phyloP scores from a whole-genome alignment of 2,113 vertebrate genomes.

The Phainopepla nitens region DNA sequence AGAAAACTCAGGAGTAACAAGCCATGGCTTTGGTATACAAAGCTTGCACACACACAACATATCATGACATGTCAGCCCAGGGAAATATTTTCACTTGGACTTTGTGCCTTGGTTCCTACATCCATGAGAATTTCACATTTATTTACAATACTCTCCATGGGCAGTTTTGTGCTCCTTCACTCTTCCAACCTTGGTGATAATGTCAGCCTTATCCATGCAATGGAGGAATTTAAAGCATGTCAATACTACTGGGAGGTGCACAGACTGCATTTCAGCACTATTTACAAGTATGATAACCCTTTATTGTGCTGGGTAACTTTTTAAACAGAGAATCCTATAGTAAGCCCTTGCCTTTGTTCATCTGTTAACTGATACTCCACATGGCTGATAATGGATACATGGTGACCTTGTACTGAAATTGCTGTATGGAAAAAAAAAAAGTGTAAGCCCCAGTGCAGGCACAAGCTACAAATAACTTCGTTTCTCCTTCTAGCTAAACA shows the following conservation, averaged over 20 bases:
- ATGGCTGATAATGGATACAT: constrained; percentile 27
- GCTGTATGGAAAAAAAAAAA: background rate
- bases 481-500: background rate
- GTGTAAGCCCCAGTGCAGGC: background rate
- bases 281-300: constrained; percentile 54
- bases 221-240: constrained; percentile 38
- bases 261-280: constrained; percentile 5
- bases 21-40: background rate
- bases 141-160: background rate
- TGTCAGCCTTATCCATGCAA: constrained; percentile 2
- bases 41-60: background rate
- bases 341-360: constrained; percentile 46
- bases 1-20: background rate
- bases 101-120: background rate
- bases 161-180: constrained; percentile 12
- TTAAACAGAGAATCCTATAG: constrained; percentile 43
- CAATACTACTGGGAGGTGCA: constrained; percentile 2
- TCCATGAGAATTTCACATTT: background rate
- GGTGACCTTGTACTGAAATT: constrained; percentile 49
- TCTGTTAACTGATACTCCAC: constrained; percentile 41
- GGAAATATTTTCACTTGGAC: background rate
- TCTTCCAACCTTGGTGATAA: background rate
- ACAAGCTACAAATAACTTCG: background rate
- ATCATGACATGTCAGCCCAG: background rate
- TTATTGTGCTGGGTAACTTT: constrained; percentile 60